phyloP scores from a whole-genome alignment of 2,113 vertebrate genomes.

The Ondatra zibethicus region DNA sequence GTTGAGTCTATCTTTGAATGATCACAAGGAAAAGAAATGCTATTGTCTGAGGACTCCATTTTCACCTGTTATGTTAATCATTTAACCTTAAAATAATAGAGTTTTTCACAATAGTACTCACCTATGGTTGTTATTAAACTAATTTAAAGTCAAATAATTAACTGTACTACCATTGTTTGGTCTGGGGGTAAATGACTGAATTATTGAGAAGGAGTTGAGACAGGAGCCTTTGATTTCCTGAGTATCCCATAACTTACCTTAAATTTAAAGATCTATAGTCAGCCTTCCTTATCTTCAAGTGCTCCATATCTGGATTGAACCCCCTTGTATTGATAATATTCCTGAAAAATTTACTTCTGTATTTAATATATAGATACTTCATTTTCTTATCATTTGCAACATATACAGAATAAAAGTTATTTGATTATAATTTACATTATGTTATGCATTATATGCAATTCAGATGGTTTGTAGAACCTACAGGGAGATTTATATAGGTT shows the following conservation, averaged over 20 bases:
- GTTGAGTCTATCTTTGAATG: neutral
- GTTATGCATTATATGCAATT: neutral
- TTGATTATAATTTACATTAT: neutral
- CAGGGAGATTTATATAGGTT: neutral
- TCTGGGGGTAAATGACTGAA: neutral
- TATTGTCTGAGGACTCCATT: neutral
- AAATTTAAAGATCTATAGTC: neutral
- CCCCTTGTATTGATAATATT: neutral
- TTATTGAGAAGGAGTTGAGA: neutral
- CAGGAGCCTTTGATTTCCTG: neutral
- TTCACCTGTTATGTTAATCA: neutral
- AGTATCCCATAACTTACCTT: neutral
- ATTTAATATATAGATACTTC: neutral
- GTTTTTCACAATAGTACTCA: neutral
- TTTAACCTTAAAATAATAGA: neutral
- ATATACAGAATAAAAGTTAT: neutral
- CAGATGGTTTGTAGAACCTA: neutral
- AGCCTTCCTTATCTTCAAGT: neutral
- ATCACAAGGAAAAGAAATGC: neutral
- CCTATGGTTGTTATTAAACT: neutral
- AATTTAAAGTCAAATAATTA: neutral
- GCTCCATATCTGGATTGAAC: neutral
- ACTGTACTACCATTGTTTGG: neutral
- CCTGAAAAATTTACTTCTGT: neutral
- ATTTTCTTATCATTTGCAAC: neutral